These are phyloP conservation scores for Erpetoichthys calabaricus DNA, from an alignment of 2,797 vertebrate species.

Conservation along the genomic window DNA sequence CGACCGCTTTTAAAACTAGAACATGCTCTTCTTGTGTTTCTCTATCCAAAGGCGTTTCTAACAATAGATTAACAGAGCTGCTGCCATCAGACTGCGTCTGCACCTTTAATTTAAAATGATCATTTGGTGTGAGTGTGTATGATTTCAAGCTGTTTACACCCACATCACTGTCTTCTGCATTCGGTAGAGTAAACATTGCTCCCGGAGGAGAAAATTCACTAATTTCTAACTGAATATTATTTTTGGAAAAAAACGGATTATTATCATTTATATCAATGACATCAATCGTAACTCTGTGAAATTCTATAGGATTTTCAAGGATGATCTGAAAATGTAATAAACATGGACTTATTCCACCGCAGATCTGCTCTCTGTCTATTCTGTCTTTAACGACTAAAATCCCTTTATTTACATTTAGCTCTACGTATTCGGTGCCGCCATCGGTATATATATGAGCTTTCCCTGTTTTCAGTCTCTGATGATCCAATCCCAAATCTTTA, in stretches of 20 bases:
- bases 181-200: constrained; percentile 37
- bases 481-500: constrained; percentile 61
- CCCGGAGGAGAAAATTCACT: constrained; percentile 33
- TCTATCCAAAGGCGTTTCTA: constrained; percentile 35
- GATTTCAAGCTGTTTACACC: constrained; percentile 40
- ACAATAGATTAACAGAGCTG: constrained; percentile 38
- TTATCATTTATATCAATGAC: constrained; percentile 49
- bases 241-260: constrained; percentile 34
- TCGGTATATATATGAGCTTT: constrained; percentile 52
- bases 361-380: constrained; percentile 51
- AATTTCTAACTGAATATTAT: constrained; percentile 36
- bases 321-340: constrained; percentile 42
- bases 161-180: constrained; percentile 43
- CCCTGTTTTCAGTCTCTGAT: constrained; percentile 47
- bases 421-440: constrained; percentile 51
- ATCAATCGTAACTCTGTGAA: constrained; percentile 37
- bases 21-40: constrained; percentile 27
- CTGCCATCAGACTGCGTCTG: constrained; percentile 29
- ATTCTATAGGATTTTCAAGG: constrained; percentile 40
- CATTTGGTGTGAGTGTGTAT: constrained; percentile 36
- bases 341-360: constrained; percentile 39
- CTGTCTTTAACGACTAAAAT: constrained; percentile 52
- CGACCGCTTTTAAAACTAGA: constrained; percentile 27
- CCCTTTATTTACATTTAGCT: constrained; percentile 57
- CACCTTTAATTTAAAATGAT: constrained; percentile 36